Evolutionary conservation across 1,140 invertebrate species (phyloP).

Genomic region (Batillaria attramentaria): DNA sequence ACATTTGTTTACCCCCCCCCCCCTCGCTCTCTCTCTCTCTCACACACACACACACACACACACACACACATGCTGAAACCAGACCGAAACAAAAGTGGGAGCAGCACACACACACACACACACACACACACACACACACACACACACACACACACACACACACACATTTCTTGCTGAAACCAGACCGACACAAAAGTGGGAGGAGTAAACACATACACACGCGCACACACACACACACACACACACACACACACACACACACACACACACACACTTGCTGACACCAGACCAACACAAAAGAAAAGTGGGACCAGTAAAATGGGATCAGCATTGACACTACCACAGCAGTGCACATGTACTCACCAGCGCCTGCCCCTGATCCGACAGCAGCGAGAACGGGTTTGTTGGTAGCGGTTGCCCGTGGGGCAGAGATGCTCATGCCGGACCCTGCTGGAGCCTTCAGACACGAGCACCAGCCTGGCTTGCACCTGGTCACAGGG

Average conservation of each 20-base stretch:
- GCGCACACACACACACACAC: not conserved
- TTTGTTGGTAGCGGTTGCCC: slow-evolving; percentile 44
- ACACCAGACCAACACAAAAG: not conserved
- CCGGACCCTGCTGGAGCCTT: slow-evolving; percentile 30
- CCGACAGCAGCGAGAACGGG: slow-evolving; percentile 45
- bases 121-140: not conserved
- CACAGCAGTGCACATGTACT: not conserved
- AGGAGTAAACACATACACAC: not conserved
- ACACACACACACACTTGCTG: not conserved
- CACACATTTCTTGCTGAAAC: no score
- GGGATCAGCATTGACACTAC: no score
- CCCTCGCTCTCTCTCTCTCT: no score
- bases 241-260: not conserved
- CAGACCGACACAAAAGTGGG: not conserved
- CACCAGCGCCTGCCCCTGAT: slow-evolving; percentile 34
- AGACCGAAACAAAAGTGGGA: not conserved
- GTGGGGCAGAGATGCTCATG: slow-evolving; percentile 50
- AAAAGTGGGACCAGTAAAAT: no score
- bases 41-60: no score
- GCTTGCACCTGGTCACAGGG: slow-evolving; percentile 46
- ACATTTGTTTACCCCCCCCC: no score
- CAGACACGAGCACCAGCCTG: slow-evolving; percentile 48
- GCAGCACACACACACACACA: not conserved
- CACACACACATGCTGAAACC: no score
- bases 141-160: no score